Percentiles rank a stretch among this genome's conserved stretches.
These are phyloP conservation scores for Ornithorhynchus anatinus DNA, from an alignment of 2,113 vertebrate genomes.

Conservation along the genomic window DNA sequence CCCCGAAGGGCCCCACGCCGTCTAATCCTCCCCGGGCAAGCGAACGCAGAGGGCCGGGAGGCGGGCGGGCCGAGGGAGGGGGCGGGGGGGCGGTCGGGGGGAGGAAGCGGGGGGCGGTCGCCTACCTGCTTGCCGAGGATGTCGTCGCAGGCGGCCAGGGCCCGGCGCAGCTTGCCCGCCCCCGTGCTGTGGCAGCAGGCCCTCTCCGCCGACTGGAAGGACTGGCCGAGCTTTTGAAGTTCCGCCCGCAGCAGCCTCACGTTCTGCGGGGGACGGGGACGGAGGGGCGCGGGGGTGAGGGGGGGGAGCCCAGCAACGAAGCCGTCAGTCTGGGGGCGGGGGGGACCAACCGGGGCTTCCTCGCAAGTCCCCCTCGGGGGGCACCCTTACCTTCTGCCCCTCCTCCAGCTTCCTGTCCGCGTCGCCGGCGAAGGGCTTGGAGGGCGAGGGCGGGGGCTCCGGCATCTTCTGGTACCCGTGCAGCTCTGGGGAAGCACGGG, in stretches of 20 bases:
- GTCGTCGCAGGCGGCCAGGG: slow-evolving; percentile 79
- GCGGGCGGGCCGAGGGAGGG: too few species aligned
- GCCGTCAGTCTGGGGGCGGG: too few species aligned
- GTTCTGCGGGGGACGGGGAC: slow-evolving; percentile 76
- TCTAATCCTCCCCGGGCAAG: too few species aligned
- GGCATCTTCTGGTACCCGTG: slow-evolving; percentile 77
- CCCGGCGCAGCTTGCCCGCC: slow-evolving; percentile 83
- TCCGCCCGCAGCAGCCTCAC: slow-evolving; percentile 83
- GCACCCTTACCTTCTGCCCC: slow-evolving; percentile 88
- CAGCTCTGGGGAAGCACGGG: slow-evolving; percentile 72
- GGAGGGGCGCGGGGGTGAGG: neutral
- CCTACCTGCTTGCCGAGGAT: slow-evolving; percentile 89
- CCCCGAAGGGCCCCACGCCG: too few species aligned
- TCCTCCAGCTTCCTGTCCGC: slow-evolving; percentile 91
- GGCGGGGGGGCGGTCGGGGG: too few species aligned
- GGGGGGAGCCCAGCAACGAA: neutral
- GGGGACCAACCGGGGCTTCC: too few species aligned
- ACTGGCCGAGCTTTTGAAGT: slow-evolving; percentile 77
- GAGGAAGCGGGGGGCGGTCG: neutral
- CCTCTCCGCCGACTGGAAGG: slow-evolving; percentile 87
- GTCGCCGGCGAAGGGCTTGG: slow-evolving; percentile 72
- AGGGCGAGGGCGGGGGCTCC: slow-evolving; percentile 72
- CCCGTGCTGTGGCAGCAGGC: slow-evolving; percentile 92
- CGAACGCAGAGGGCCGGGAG: too few species aligned
- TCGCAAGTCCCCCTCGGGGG: too few species aligned